Conservation (phyloP, 2,113 vertebrate genomes). For the Aegotheles bennettii region DNA sequence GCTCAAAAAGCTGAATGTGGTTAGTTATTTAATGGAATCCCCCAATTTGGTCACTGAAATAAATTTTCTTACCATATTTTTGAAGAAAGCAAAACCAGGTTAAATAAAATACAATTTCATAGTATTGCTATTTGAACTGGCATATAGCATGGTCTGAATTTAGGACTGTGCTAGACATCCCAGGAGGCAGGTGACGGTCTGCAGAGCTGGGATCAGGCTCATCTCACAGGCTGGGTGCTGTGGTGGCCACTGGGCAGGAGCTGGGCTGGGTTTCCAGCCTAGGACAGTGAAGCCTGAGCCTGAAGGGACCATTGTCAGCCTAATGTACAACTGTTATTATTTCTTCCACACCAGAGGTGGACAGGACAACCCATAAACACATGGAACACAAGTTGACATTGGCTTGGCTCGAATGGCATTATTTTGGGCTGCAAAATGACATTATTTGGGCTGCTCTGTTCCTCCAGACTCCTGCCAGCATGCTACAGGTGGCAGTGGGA, state of each 20-base stretch:
- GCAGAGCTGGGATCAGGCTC: background rate
- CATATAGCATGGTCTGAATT: background rate
- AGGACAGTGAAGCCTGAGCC: no score
- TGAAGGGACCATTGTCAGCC: background rate
- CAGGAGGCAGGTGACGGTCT: background rate
- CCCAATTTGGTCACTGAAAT: background rate
- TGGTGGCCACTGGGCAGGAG: background rate
- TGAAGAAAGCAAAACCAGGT: background rate
- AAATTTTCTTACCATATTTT: background rate
- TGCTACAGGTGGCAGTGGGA: background rate
- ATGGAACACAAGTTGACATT: background rate
- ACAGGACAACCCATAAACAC: background rate
- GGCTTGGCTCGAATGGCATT: background rate
- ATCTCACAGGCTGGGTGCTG: background rate
- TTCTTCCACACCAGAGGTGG: background rate
- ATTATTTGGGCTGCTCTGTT: background rate
- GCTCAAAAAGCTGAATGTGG: background rate
- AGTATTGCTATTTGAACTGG: background rate
- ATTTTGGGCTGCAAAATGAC: background rate
- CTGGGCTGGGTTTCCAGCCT: background rate
- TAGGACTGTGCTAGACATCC: fast-evolving
- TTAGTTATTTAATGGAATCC: background rate
- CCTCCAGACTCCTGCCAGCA: background rate
- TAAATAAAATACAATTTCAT: background rate
- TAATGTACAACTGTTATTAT: background rate